phyloP scores from a whole-genome alignment of 2,113 vertebrate species.

The Paradoxurus hermaphroditus region DNA sequence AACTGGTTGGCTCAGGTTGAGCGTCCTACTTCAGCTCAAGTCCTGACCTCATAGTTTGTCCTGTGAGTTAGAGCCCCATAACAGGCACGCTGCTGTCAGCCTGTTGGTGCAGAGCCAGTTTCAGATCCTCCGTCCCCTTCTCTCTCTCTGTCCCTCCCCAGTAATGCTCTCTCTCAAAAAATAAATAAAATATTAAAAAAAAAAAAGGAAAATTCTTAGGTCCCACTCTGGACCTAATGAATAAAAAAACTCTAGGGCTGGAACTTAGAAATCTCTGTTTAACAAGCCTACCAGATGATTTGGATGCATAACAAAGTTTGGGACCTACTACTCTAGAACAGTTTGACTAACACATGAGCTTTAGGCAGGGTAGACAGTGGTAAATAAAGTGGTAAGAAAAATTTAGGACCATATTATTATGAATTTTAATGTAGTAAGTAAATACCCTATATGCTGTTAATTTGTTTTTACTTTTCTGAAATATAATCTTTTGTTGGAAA shows the following conservation, averaged over 20 bases:
- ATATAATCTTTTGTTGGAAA: background rate
- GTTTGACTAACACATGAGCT: background rate
- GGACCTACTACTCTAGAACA: background rate
- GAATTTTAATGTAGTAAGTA: background rate
- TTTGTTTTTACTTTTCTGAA: slow-evolving; percentile 36
- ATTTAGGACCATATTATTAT: background rate
- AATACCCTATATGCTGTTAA: background rate
- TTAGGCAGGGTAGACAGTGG: background rate
- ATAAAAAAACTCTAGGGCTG: background rate
- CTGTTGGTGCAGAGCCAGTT: too few relatives aligned
- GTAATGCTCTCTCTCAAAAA: too few relatives aligned
- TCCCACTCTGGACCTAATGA: background rate
- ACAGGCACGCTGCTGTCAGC: too few relatives aligned
- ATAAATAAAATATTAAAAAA: too few relatives aligned
- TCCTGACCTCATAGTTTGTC: too few relatives aligned
- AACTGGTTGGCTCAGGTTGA: too few relatives aligned
- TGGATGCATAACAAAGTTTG: background rate
- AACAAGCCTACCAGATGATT: background rate
- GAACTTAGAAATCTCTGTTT: background rate
- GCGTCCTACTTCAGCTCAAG: too few relatives aligned
- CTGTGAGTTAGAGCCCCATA: too few relatives aligned
- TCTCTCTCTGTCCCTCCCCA: too few relatives aligned
- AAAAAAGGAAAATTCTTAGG: background rate
- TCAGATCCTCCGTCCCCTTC: too few relatives aligned
- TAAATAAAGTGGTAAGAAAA: background rate